These are phyloP conservation scores for Vespertilio murinus DNA, from an alignment of 2,797 vertebrate species.

Conservation along the genomic window DNA sequence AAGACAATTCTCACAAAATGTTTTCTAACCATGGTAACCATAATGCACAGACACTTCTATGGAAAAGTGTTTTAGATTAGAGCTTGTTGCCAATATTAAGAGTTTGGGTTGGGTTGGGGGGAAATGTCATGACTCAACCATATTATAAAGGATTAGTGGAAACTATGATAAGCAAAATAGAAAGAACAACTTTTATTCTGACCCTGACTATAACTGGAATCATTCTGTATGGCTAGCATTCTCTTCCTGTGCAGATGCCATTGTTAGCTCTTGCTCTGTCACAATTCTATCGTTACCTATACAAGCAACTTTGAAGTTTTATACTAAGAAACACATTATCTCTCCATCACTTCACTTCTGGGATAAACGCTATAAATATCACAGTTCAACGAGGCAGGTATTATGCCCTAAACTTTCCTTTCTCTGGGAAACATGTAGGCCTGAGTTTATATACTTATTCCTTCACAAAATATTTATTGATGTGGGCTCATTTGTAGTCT, in stretches of 20 bases:
- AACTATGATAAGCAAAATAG: not conserved
- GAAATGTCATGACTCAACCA: not conserved
- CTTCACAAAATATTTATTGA: not conserved
- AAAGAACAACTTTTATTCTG: not conserved
- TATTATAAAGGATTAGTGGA: not conserved
- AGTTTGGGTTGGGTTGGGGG: not conserved
- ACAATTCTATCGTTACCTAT: not conserved
- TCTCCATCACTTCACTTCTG: not conserved
- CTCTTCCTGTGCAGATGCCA: not conserved
- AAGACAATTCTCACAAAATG: slow-evolving; percentile 44
- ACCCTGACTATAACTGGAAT: not conserved
- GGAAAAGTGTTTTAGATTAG: not conserved
- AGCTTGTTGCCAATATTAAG: not conserved
- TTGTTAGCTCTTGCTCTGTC: not conserved
- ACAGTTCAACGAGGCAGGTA: not conserved
- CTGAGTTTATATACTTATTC: not conserved
- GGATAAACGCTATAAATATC: not conserved
- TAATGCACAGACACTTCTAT: not conserved
- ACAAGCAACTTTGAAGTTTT: not conserved
- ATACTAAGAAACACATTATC: not conserved
- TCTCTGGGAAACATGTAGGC: not conserved
- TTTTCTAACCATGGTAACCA: slow-evolving; percentile 34
- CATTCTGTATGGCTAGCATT: not conserved
- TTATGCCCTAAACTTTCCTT: not conserved
- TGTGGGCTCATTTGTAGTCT: not conserved